Conservation (phyloP, 2,888 invertebrate genomes). For the Brenthis hecate region DNA sequence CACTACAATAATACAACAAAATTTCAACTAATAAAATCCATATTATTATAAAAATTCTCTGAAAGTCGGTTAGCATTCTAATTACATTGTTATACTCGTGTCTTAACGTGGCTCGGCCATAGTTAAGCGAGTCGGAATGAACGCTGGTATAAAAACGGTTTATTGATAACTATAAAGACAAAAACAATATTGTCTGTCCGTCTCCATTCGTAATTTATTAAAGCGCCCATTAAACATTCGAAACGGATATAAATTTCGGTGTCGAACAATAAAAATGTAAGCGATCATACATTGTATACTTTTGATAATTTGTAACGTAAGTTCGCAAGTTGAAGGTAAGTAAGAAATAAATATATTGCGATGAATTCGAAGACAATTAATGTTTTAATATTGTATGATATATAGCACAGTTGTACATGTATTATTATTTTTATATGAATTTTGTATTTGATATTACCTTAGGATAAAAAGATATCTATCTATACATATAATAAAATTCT, state of each 20-base stretch:
- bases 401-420: no score
- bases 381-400: no score
- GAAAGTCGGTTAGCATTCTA: background rate
- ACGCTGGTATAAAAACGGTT: slow-evolving; percentile 6
- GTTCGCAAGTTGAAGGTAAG: background rate
- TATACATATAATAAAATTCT: no score
- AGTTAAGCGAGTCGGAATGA: slow-evolving; percentile 4
- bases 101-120: background rate
- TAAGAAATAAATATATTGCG: background rate
- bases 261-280: slow-evolving; percentile 29
- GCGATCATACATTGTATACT: slow-evolving; percentile 22
- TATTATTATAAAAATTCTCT: background rate
- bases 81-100: slow-evolving; percentile 4
- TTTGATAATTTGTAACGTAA: slow-evolving; percentile 14
- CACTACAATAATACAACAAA: no score
- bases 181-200: slow-evolving; percentile 25
- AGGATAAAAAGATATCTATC: no score
- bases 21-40: background rate
- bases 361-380: no score
- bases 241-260: slow-evolving; percentile 31
- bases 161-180: slow-evolving; percentile 30
- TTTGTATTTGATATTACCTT: no score
- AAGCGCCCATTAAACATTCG: slow-evolving; percentile 25
- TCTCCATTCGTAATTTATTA: slow-evolving; percentile 23
- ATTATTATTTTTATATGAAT: no score